Base-by-base conservation (phyloP, 2,888 invertebrate species). In the Epinotia demarniana region DNA sequence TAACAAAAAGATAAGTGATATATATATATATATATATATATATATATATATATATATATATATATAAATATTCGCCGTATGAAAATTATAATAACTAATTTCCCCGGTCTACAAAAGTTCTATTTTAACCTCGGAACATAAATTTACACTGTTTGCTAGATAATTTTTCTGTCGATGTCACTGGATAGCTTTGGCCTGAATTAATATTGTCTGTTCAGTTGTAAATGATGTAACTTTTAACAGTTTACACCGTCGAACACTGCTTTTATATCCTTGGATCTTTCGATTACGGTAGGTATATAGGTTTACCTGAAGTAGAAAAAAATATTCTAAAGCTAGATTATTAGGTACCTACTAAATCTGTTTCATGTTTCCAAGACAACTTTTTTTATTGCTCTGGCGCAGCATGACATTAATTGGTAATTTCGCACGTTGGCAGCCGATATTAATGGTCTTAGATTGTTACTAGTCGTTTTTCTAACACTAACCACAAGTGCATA, bases 391-490 rank as follows among this genome's bases (percentile, higher is more conserved):
- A 75, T 72, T 16, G 55, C 55, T 23, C 23, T n/a, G 19, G 69
- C 69, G 58, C 58, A 39, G 57, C 46, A 72, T 62, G 80, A 80
- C 80, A 66, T 81, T 79, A 80, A 81, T 80, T 78, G 66, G 78
- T 77, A 80, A 78, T 80, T 83, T 82, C 80, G 80, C 79, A 77
- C 77, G 62, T 77, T 73, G 75, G 75, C 63, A 79, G 68, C 57
- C 61, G 55, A 74, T 75, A 75, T 78, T 77, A 77, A 77, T 75
- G 77, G 68, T 8, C 68, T 60, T 71, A 66, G 66, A 60, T 67
- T 67, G 67, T 63, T 33, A 61, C 73, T 69, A 69, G 43, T 61
- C 53, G 69, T 62, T 60, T 73, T 74, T 71, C 62, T 60, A 55
- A 63, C 71, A 75, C 58, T 75, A 77, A 79, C 77, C 78, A 77